Conservation (phyloP, 2,797 vertebrate species). For the Chaunax sp. region DNA sequence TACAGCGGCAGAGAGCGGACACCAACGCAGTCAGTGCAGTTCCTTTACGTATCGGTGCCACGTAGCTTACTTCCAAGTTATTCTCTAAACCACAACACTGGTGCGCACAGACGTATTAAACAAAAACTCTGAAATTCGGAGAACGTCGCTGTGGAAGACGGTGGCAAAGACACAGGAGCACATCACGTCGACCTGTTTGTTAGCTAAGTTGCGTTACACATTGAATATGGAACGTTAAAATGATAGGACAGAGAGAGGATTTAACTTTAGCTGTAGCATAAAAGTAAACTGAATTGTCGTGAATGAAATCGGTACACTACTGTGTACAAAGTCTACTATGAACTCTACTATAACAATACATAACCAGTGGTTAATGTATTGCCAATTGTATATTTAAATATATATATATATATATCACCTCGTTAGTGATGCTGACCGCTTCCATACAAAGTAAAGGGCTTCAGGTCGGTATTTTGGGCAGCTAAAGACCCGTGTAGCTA, state of each 20-base stretch:
- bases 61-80: constrained; percentile 51
- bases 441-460: constrained; percentile 67
- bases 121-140: not conserved
- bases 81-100: constrained; percentile 14
- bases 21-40: not conserved
- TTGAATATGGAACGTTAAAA: not conserved
- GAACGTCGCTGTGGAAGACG: not conserved
- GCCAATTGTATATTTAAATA: constrained; percentile 5
- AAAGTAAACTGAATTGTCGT: not conserved
- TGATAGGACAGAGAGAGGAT: constrained; percentile 31
- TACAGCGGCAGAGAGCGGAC: constrained; percentile 27
- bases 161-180: not conserved
- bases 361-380: not conserved
- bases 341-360: not conserved
- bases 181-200: not conserved
- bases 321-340: not conserved
- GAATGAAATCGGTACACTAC: not conserved
- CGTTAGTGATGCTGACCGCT: constrained; percentile 50
- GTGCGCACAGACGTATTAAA: not conserved
- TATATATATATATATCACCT: no score
- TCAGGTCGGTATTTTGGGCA: constrained; percentile 52
- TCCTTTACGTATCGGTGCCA: constrained; percentile 52
- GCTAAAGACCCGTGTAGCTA: constrained; percentile 37
- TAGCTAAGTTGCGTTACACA: not conserved
- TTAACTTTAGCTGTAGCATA: constrained; percentile 44